Base-by-base conservation (phyloP, 1,140 invertebrate species). In the Ectropis grisescens region DNA sequence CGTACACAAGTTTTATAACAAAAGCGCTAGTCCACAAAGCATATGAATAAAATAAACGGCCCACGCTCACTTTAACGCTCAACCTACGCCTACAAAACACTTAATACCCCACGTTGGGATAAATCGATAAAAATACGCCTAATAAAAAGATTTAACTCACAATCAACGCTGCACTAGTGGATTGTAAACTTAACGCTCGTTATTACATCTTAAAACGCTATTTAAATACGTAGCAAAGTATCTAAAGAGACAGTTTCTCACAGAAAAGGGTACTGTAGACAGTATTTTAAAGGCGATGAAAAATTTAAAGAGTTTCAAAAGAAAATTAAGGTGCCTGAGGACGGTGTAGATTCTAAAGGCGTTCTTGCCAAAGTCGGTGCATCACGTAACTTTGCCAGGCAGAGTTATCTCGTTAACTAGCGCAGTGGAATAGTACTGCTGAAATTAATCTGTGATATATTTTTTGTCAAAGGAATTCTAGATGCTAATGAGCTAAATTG, bases 251-350 rank as follows among this genome's bases (percentile, higher is more conserved):
- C 47, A 55, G 58, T 66, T 59, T 58, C 51, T 56, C 43, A 41
- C 40, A n/a, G n/a, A n/a, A 19, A 19, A 19, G 16, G 3, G 8
- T 19, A 4, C 16, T 19, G 52, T 50, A 37, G 51, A 19, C n/a
- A 50, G 55, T 64, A 62, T 68, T 51, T 75, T 66, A 62, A 72
- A 70, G 58, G 58, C 58, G 60, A 59, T 62, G 65, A 47, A 70
- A 71, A 69, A 60, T 71, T 68, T 68, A 70, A 68, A 72, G 56
- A 71, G 57, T 64, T 74, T 67, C 52, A 52, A 72, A 70, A 64
- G 68, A 71, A 74, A 74, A 74, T 74, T 71, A 74, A 75, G 56
- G 44, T 57, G 39, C 43, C 37, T 29, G 11, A 26, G 35, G 48
- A 65, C 47, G 34, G 41, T 46, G 55, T 4, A 19, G 8, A 44